phyloP scores from a whole-genome alignment of 2,888 invertebrate genomes.

The Megamerina dolium region DNA sequence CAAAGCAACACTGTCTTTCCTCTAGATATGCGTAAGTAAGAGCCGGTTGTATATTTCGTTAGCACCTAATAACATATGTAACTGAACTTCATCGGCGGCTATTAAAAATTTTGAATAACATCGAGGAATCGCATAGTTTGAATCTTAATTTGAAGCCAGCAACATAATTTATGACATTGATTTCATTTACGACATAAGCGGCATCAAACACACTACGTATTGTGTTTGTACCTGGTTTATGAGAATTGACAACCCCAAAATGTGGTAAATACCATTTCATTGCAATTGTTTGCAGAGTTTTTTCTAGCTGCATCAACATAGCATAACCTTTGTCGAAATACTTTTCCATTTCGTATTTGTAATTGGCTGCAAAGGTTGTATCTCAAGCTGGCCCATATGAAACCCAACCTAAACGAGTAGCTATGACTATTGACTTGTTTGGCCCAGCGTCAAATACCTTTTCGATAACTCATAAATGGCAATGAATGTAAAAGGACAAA shows the following conservation, averaged over 20 bases:
- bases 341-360: background rate
- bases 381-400: no score
- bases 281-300: background rate
- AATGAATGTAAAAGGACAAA: background rate
- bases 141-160: no score
- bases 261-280: background rate
- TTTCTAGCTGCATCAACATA: background rate
- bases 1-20: no score
- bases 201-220: background rate
- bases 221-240: background rate
- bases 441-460: conserved; percentile 1
- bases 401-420: conserved; percentile 1
- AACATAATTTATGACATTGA: no score
- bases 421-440: background rate
- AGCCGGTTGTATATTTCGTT: no score
- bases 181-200: no score
- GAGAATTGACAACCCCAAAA: background rate
- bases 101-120: no score
- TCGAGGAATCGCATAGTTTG: no score
- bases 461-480: background rate
- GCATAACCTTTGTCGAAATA: background rate
- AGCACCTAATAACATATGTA: no score
- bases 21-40: no score
- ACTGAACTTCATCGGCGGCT: no score
- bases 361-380: background rate